These are phyloP conservation scores for Gobionotothen gibberifrons DNA, from an alignment of 2,797 vertebrate species.

Conservation along the genomic window DNA sequence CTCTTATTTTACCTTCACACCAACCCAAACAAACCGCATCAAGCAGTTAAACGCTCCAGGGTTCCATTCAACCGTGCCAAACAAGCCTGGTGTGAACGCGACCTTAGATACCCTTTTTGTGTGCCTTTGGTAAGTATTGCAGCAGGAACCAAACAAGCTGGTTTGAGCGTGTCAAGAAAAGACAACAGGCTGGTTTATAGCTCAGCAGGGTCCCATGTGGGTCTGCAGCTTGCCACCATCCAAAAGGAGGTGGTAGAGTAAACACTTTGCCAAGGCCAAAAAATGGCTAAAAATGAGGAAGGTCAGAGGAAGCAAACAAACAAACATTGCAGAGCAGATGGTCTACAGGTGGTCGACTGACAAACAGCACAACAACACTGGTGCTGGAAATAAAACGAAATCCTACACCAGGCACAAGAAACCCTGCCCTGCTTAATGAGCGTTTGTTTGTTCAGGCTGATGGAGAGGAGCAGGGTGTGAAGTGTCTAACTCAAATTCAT, in stretches of 20 bases:
- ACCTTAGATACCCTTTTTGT: background rate
- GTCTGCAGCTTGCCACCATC: constrained; percentile 6
- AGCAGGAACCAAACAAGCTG: constrained; percentile 5
- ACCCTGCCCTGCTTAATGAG: background rate
- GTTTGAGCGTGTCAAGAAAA: constrained; percentile 16
- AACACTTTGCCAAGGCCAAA: constrained; percentile 6
- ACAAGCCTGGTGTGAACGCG: too few relatives aligned
- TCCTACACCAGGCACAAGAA: constrained; percentile 5
- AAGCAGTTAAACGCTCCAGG: too few relatives aligned
- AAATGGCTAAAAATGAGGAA: constrained; percentile 28
- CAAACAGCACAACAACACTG: constrained; percentile 7
- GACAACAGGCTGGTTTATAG: constrained; percentile 16
- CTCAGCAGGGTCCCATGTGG: constrained; percentile 18
- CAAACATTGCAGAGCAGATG: constrained; percentile 27
- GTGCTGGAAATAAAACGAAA: constrained; percentile 6
- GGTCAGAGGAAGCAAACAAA: constrained; percentile 31
- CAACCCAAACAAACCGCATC: too few relatives aligned
- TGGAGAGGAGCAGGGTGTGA: background rate
- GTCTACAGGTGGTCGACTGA: constrained; percentile 24
- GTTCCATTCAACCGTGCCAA: too few relatives aligned
- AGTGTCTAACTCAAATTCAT: too few relatives aligned
- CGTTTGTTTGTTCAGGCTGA: constrained; percentile 16
- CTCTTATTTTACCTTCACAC: too few relatives aligned
- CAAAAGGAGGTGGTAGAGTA: constrained; percentile 4
- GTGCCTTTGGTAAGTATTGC: constrained; percentile 1